Percentiles rank a stretch among this genome's conserved stretches.
Evolutionary conservation across 2,113 vertebrate genomes (phyloP).

Genomic region (Entosphenus tridentatus): DNA sequence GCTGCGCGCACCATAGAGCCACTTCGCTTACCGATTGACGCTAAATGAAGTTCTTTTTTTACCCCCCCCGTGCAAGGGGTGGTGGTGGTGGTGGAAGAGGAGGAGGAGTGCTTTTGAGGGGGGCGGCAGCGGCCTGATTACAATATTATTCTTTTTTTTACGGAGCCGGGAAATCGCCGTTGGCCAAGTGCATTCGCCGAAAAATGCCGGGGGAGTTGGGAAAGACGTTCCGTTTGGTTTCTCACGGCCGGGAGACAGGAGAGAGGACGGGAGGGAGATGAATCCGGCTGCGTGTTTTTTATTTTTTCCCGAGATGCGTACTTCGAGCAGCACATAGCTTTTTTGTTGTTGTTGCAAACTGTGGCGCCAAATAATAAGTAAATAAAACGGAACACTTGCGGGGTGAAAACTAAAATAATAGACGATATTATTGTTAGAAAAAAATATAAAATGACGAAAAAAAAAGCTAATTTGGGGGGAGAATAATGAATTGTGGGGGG

Average conservation of each 20-base stretch:
- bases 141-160: background rate
- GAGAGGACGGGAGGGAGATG: background rate
- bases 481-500: too few species aligned
- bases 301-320: too few species aligned
- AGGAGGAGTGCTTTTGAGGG: background rate
- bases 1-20: background rate
- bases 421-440: too few species aligned
- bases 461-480: too few species aligned
- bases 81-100: background rate
- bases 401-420: too few species aligned
- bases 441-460: too few species aligned
- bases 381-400: too few species aligned
- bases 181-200: background rate
- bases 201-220: background rate
- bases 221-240: background rate
- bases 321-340: background rate
- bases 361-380: too few species aligned
- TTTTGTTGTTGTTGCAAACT: conserved; percentile 1
- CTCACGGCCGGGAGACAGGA: background rate
- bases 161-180: background rate
- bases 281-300: background rate
- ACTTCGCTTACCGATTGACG: background rate
- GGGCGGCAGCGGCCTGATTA: background rate
- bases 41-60: conserved; percentile 1
- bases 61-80: background rate